phyloP scores from a whole-genome alignment of 2,113 vertebrate genomes.

The Triplophysa dalaica region DNA sequence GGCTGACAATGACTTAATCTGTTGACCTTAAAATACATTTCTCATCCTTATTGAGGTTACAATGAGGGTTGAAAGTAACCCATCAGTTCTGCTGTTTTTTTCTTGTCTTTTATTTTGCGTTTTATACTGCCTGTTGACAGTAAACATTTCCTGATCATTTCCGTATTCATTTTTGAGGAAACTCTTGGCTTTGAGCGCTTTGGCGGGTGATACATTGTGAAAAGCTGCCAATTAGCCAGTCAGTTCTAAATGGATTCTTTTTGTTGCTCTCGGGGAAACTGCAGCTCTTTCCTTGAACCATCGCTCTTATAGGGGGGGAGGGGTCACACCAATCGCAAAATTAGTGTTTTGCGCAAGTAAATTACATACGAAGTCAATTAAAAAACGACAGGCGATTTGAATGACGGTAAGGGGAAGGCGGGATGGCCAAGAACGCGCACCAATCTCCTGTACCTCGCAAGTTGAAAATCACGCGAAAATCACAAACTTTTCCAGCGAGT shows the following conservation, averaged over 20 bases:
- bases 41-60: background rate
- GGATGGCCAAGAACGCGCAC: too few species aligned
- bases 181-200: constrained; percentile 5
- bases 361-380: too few species aligned
- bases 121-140: constrained; percentile 13
- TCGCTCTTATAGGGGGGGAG: background rate
- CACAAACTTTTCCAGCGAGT: too few species aligned
- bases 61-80: background rate
- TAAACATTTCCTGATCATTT: constrained; percentile 1
- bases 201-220: constrained; percentile 4
- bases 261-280: constrained; percentile 17
- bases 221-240: constrained; percentile 20
- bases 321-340: too few species aligned
- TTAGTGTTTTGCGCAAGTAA: too few species aligned
- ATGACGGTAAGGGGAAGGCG: too few species aligned
- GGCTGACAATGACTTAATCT: background rate
- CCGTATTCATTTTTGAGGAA: constrained; percentile 11
- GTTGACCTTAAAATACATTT: background rate
- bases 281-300: background rate
- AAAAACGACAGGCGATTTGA: too few species aligned
- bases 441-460: too few species aligned
- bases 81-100: background rate
- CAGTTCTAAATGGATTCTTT: background rate
- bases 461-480: too few species aligned
- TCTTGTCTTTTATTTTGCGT: background rate